Percentiles rank a stretch among this genome's conserved stretches.
Evolutionary conservation across 2,797 vertebrate genomes (phyloP).

Genomic region (Gymnocypris eckloni): DNA sequence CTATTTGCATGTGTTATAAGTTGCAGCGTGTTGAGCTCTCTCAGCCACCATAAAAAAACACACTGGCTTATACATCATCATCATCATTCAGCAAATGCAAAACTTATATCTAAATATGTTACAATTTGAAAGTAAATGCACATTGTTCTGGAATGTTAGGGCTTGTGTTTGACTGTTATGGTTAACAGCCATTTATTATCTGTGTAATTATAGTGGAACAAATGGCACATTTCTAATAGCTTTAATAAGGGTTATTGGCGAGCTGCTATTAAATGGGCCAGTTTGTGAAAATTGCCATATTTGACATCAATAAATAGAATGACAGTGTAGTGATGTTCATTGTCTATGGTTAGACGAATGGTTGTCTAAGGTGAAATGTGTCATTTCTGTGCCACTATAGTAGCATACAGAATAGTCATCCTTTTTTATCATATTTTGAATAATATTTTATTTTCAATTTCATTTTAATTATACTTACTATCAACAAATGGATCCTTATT

Average conservation of each 20-base stretch:
- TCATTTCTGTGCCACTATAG: neutral
- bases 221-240: neutral
- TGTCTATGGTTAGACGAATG: neutral
- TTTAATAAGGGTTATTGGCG: neutral
- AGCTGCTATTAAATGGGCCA: neutral
- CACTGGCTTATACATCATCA: neutral
- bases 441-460: neutral
- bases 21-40: neutral
- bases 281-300: neutral
- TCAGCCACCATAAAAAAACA: neutral
- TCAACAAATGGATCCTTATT: neutral
- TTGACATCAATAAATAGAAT: neutral
- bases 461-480: neutral
- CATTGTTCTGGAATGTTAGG: neutral
- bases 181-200: neutral
- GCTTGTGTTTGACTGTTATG: neutral
- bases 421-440: neutral
- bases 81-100: neutral
- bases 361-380: neutral
- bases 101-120: neutral
- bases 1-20: no score
- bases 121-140: neutral
- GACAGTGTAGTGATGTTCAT: neutral
- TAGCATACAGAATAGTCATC: neutral
- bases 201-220: neutral